Conservation (phyloP, 2,888 invertebrate genomes). For the Xestoiulus laeticollis region DNA sequence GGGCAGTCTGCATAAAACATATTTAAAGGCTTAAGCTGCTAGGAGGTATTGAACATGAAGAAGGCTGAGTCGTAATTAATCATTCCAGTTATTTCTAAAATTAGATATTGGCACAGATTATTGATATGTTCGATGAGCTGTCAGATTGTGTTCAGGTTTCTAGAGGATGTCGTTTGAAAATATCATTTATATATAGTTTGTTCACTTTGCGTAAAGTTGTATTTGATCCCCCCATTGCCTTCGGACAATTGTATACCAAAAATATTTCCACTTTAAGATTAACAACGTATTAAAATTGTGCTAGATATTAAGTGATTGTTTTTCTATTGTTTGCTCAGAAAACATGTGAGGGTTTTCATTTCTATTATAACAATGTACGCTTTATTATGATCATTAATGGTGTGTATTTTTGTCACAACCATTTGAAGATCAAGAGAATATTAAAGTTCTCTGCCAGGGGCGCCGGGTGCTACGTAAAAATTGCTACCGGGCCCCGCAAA, state of each 20-base stretch:
- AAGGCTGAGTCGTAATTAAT: neutral
- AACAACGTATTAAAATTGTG: conserved; percentile 18
- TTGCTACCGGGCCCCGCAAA: no score
- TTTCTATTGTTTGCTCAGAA: neutral
- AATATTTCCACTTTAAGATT: conserved; percentile 13
- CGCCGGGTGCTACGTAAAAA: no score
- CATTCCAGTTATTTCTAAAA: neutral
- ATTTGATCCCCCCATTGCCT: neutral
- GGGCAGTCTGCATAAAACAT: no score
- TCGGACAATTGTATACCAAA: conserved; percentile 31
- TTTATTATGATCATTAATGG: no score
- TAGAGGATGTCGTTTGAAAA: neutral
- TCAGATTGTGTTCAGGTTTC: neutral
- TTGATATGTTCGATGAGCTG: neutral
- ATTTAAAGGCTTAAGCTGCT: no score
- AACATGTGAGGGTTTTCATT: neutral
- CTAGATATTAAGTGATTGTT: neutral
- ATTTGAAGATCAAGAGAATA: no score
- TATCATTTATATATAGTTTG: neutral
- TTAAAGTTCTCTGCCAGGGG: no score
- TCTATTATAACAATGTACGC: no score
- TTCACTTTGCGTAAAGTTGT: neutral
- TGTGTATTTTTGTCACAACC: no score
- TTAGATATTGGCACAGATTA: neutral
- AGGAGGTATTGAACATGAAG: no score